These are phyloP conservation scores for Ctenoplectra terminalis DNA, from an alignment of 1,140 invertebrate genomes.

Conservation along the genomic window DNA sequence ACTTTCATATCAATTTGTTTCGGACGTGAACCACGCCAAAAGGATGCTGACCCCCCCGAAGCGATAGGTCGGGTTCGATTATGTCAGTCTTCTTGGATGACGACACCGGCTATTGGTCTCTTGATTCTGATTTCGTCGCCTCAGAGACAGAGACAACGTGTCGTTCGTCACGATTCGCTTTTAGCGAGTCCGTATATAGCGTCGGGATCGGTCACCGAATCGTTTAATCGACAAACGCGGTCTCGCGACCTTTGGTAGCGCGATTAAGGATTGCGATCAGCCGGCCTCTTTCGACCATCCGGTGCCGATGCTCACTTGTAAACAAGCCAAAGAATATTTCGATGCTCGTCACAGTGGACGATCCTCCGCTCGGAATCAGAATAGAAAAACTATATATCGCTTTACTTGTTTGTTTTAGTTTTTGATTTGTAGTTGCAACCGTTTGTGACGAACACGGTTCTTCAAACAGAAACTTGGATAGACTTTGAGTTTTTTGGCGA, in stretches of 20 bases:
- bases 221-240: slow-evolving; percentile 17
- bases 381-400: not conserved
- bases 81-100: slow-evolving; percentile 45
- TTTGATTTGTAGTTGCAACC: not conserved
- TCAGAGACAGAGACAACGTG: not conserved
- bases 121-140: slow-evolving; percentile 32
- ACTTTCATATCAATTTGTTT: no score
- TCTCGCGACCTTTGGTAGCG: not conserved
- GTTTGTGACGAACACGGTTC: not conserved
- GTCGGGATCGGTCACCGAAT: slow-evolving; percentile 12
- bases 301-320: not conserved
- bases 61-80: slow-evolving; percentile 44
- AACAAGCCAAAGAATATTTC: slow-evolving; percentile 2
- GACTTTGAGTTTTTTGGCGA: no score
- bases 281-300: not conserved
- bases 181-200: slow-evolving; percentile 47
- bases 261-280: not conserved
- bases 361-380: not conserved
- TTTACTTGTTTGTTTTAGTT: not conserved
- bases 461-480: not conserved
- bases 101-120: slow-evolving; percentile 32
- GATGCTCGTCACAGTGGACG: not conserved
- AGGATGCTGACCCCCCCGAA: slow-evolving; percentile 50
- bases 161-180: slow-evolving; percentile 13
- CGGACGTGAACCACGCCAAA: no score